Evolutionary conservation across 2,797 vertebrate genomes (phyloP).

Genomic region (Acestrorhynchus altus): DNA sequence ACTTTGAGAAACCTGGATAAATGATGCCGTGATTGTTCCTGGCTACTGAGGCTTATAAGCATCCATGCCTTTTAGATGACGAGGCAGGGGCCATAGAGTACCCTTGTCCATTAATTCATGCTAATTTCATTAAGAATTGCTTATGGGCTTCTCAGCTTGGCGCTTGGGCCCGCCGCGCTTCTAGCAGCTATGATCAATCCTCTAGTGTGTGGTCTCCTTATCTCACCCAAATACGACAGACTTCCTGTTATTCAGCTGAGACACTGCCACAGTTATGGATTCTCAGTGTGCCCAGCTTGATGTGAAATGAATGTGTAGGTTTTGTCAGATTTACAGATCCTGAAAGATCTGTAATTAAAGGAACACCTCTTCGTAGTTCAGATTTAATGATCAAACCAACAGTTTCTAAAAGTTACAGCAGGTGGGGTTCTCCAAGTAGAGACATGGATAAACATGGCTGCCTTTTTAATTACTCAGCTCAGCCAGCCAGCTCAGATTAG

Average conservation of each 20-base stretch:
- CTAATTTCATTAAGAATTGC: conserved; percentile 60
- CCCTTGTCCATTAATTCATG: conserved; percentile 55
- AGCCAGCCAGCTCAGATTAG: conserved; percentile 32
- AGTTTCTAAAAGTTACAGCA: neutral
- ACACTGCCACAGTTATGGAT: conserved; percentile 25
- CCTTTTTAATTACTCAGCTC: conserved; percentile 50
- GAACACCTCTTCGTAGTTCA: neutral
- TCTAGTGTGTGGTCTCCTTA: conserved; percentile 2
- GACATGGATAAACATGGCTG: conserved; percentile 31
- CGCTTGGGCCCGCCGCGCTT: conserved; percentile 14
- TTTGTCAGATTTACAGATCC: too few species aligned
- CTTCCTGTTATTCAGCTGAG: neutral
- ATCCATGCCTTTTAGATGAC: conserved; percentile 29
- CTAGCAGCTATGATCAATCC: conserved; percentile 13
- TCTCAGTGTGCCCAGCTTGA: neutral
- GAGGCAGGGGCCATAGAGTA: conserved; percentile 19
- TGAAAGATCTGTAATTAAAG: neutral
- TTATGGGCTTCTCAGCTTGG: conserved; percentile 50
- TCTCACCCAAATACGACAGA: conserved; percentile 21
- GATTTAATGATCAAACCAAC: neutral
- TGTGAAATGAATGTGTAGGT: conserved; percentile 17
- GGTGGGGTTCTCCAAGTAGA: conserved; percentile 17
- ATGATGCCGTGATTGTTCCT: neutral
- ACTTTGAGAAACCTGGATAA: neutral
- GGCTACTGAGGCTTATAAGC: conserved; percentile 3